Base-by-base conservation (phyloP, 2,797 vertebrate species). In the Sebastes hubbsi region DNA sequence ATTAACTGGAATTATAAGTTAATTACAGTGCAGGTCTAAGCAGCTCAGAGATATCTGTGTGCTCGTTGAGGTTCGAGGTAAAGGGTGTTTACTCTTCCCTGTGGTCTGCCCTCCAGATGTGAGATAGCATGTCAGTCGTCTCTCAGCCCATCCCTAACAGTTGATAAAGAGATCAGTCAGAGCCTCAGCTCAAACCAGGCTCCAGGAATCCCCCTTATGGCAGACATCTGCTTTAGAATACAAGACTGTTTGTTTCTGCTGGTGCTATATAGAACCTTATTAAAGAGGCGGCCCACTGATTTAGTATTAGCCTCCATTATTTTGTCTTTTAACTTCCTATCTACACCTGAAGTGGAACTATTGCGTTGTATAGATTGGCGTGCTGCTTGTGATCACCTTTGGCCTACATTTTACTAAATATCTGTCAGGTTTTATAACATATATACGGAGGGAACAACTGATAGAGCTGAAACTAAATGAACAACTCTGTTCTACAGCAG, bases 141-240 rank as follows among this genome's bases (percentile, higher is more conserved):
- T 78, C 62, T 78, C 78, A 78, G 72, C 46, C 29, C 25, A 34
- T 79, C 78, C 80, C 84, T 88, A 84, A 75, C 77, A 82, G 83
- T 67, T 89, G 88, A 94, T 91, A 72, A 88, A 88, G 78, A 88
- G 49, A 84, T 86, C 88, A 79, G 72, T 75, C 80, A 64, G 30
- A 83, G 64, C 16, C 36, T 9, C 58, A 10, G 49, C 67, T 82
- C 25, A 81, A 64, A 65, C 29, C 70, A 56, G 46, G 24, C 11
- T 66, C n/a, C 80, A 74, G 60, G 25, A 71, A 66, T 56, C 54
- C 70, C 70, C 27, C 59, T 70, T 20, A 38, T 73, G 49, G 63
- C 60, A 60, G 49, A 81, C 69, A 72, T 66, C 67, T 84, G 72
- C 61, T 38, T 73, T 34, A 66, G 16, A 29, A 25, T 18, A 1